Evolutionary conservation across 1,140 invertebrate species (phyloP), one percentile per base, ranked within the genome.

Genomic region (Gonioctena quinquepunctata): DNA sequence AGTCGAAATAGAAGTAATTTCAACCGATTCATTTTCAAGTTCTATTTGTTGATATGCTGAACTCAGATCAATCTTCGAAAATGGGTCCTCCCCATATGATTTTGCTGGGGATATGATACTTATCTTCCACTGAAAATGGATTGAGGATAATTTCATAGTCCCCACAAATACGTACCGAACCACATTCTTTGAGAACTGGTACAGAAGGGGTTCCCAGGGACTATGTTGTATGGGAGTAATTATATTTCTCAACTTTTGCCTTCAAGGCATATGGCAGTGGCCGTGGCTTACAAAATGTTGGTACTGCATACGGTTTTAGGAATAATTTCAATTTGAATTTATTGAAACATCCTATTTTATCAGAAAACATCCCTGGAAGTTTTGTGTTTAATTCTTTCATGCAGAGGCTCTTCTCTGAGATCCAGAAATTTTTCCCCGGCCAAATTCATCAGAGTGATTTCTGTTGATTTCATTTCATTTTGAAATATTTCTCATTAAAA

Each of bases 241-340:
- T n/a, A n/a, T n/a, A n/a, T n/a, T n/a, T 28, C 42, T 80, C 77
- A 1, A 81, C 76, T 62, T 68, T 69, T 11, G 56, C 48, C 18
- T 69, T 63, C 23, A 79, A 63, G 6, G 76, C 74, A 69, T 75
- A 78, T 7, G 76, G 74, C 21, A 81, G 68, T 52, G 75, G 73
- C 21, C 80, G 62, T 33, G 75, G 60, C 63, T 69, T 68, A 16
- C 75, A 60, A 69, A 79, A 81, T 64, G 77, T 76, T 57, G 78
- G 79, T 28, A 59, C 70, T 19, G 66, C 73, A n/a, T 57, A n/a
- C 19, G n/a, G 5, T 48, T 61, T 68, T 19, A 68, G 59, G 22
- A 61, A 28, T 13, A 68, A 49, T 42, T 27, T 22, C 4, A 61
- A 8, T 61, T 18, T 42, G 18, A 19, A 16, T 61, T 68, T 68